Conservation (phyloP, 1,140 invertebrate species). For the Drosophila micromelanica region DNA sequence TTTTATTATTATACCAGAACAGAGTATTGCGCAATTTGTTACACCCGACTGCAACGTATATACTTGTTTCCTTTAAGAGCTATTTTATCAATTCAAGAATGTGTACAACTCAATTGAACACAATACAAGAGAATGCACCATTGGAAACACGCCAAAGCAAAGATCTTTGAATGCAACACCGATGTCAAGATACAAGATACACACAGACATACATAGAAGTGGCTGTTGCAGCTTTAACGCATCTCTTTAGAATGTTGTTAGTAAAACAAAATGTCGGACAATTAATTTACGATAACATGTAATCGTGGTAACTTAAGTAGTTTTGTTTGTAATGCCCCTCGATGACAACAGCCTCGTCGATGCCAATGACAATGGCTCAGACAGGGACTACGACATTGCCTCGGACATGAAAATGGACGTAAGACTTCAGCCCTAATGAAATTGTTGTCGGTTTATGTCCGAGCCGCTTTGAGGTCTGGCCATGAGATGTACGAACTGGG, state of each 20-base stretch:
- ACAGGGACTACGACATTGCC: not conserved
- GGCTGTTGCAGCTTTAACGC: constrained; percentile 48
- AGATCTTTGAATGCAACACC: constrained; percentile 15
- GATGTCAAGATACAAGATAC: constrained; percentile 12
- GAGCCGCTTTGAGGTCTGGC: constrained; percentile 22
- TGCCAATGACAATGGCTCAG: constrained; percentile 40
- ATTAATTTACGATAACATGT: constrained; percentile 82
- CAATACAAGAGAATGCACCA: constrained; percentile 1
- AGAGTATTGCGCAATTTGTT: too few relatives aligned
- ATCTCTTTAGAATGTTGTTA: constrained; percentile 61
- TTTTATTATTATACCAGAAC: too few relatives aligned
- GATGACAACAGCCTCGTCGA: constrained; percentile 39
- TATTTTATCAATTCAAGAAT: too few relatives aligned
- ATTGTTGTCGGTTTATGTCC: constrained; percentile 64
- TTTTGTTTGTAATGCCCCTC: constrained; percentile 78
- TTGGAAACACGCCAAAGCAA: not conserved
- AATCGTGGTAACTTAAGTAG: constrained; percentile 81
- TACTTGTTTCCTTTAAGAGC: too few relatives aligned
- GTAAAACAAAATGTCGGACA: constrained; percentile 80
- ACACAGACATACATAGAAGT: not conserved
- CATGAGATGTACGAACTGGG: constrained; percentile 11
- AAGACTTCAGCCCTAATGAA: constrained; percentile 72
- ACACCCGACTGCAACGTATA: too few relatives aligned
- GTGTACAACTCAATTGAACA: not conserved
- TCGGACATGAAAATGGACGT: constrained; percentile 19